phyloP scores from a whole-genome alignment of 2,797 vertebrate species.

The Eulemur coronatus region DNA sequence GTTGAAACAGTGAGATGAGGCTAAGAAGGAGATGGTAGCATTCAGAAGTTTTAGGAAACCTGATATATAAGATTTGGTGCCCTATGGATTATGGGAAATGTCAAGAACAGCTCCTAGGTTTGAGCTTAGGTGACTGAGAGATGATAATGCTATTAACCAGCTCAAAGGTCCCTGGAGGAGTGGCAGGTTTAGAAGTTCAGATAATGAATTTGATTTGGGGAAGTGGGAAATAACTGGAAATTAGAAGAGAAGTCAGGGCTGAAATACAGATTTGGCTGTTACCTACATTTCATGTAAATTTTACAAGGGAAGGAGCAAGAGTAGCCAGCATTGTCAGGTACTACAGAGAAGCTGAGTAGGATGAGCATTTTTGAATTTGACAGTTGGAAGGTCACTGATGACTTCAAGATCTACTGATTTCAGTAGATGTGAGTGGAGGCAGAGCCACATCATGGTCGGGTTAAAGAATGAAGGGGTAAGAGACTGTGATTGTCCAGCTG shows the following conservation, averaged over 20 bases:
- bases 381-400: background rate
- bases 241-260: background rate
- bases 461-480: background rate
- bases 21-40: background rate
- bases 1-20: background rate
- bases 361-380: background rate
- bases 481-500: background rate
- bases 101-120: background rate
- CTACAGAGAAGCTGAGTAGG: background rate
- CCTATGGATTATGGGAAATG: background rate
- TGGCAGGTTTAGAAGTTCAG: background rate
- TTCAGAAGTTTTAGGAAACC: background rate
- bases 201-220: background rate
- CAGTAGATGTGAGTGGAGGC: background rate
- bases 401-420: background rate
- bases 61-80: background rate
- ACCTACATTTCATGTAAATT: background rate
- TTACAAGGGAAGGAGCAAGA: background rate
- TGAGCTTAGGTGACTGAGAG: background rate
- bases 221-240: background rate
- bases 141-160: background rate
- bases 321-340: background rate
- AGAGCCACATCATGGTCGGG: background rate
- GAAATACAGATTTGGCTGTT: slow-evolving; percentile 10
- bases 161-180: background rate